A percentile compares a stretch with the other conserved stretches of the same genome.
phyloP scores from a whole-genome alignment of 2,113 vertebrate species.

The Microcebus griseorufus region DNA sequence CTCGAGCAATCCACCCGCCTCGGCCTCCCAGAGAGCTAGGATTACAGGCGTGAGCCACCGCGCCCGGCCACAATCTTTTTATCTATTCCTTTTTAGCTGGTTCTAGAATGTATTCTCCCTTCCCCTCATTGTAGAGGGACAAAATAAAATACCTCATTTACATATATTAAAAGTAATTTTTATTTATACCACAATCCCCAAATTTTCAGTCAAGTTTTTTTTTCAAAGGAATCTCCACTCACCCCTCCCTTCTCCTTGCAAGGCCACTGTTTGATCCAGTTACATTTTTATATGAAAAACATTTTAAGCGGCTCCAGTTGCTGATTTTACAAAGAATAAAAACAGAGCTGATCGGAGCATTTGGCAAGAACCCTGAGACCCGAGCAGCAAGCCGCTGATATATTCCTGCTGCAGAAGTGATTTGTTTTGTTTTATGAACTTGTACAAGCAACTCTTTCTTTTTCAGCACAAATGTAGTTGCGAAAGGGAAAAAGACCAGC shows the following conservation, averaged over 20 bases:
- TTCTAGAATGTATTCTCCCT: background rate
- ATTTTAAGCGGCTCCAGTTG: constrained; percentile 53
- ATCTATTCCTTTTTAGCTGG: background rate
- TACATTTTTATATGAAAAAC: constrained; percentile 34
- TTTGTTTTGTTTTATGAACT: constrained; percentile 63
- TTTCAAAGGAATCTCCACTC: background rate
- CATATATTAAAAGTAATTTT: background rate
- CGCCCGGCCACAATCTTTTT: background rate
- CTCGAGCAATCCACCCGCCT: too few species aligned
- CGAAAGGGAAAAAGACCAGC: background rate
- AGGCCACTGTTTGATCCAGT: constrained; percentile 24
- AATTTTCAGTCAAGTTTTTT: background rate
- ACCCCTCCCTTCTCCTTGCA: background rate
- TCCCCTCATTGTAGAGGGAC: background rate
- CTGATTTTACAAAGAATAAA: constrained; percentile 66
- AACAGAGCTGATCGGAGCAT: constrained; percentile 47
- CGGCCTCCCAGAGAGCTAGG: too few species aligned
- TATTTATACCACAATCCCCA: background rate
- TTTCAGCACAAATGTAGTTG: background rate
- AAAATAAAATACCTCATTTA: background rate
- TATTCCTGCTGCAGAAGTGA: constrained; percentile 50
- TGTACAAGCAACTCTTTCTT: constrained; percentile 68
- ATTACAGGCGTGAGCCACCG: too few species aligned
- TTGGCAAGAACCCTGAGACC: constrained; percentile 43
- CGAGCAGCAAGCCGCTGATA: constrained; percentile 28